Evolutionary conservation across 2,888 invertebrate genomes (phyloP).

Genomic region (Tiliacea citrago): DNA sequence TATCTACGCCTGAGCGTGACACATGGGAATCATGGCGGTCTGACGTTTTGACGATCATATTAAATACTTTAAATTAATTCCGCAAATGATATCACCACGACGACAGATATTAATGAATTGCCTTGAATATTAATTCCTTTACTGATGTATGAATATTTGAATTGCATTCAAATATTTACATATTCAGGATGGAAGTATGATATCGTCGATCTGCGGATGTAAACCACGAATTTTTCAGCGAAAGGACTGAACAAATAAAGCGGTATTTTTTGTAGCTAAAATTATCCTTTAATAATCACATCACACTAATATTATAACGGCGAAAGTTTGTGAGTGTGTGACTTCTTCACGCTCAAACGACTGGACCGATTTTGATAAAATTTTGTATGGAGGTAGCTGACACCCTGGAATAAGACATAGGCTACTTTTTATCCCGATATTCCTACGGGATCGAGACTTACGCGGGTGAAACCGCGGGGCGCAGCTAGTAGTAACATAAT

Average conservation of each 20-base stretch:
- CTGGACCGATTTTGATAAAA: too few relatives aligned
- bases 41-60: constrained; percentile 41
- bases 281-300: too few relatives aligned
- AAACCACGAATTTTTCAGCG: not conserved
- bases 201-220: not conserved
- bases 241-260: not conserved
- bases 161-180: constrained; percentile 31
- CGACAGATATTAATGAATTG: constrained; percentile 58
- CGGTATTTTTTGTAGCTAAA: not conserved
- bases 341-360: too few relatives aligned
- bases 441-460: too few relatives aligned
- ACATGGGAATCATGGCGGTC: constrained; percentile 17
- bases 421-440: too few relatives aligned
- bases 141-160: too few relatives aligned
- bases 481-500: too few relatives aligned
- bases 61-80: constrained; percentile 57
- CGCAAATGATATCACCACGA: constrained; percentile 49
- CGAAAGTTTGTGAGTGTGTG: too few relatives aligned
- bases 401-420: too few relatives aligned
- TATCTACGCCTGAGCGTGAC: not conserved
- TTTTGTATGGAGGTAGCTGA: too few relatives aligned
- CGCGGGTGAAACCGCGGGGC: too few relatives aligned
- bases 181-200: not conserved
- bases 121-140: constrained; percentile 46
- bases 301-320: too few relatives aligned